These are phyloP conservation scores for Geophilus truncorum DNA, from an alignment of 2,888 invertebrate species.

Conservation along the genomic window DNA sequence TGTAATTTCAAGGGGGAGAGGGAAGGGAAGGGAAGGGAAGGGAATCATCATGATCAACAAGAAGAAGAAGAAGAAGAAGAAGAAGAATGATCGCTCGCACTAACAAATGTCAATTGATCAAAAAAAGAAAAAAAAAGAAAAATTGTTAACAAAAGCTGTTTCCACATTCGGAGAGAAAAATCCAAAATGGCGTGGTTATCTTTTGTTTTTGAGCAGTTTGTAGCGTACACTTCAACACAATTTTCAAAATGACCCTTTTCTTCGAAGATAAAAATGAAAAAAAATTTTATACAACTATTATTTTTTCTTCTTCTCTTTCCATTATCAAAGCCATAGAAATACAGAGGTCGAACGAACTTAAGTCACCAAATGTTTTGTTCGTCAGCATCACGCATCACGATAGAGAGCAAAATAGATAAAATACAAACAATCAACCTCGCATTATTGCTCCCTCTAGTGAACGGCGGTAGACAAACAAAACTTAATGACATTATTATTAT, in stretches of 20 bases:
- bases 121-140: background rate
- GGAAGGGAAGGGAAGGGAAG: background rate
- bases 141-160: no score
- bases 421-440: background rate
- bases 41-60: no score
- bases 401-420: background rate
- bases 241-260: background rate
- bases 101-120: no score
- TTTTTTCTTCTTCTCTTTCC: background rate
- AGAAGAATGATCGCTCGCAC: no score
- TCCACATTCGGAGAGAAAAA: no score
- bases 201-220: background rate
- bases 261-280: background rate
- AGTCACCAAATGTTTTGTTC: background rate
- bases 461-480: background rate
- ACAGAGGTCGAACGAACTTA: conserved; percentile 4
- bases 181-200: conserved; percentile 3
- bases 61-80: no score
- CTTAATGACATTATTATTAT: background rate
- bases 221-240: conserved; percentile 9
- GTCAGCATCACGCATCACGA: background rate
- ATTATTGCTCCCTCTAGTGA: background rate
- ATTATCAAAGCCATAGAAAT: conserved; percentile 21
- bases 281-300: conserved; percentile 4
- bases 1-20: background rate